These are phyloP conservation scores for Macropus fuliginosus DNA, from an alignment of 2,797 vertebrate species.

Conservation along the genomic window DNA sequence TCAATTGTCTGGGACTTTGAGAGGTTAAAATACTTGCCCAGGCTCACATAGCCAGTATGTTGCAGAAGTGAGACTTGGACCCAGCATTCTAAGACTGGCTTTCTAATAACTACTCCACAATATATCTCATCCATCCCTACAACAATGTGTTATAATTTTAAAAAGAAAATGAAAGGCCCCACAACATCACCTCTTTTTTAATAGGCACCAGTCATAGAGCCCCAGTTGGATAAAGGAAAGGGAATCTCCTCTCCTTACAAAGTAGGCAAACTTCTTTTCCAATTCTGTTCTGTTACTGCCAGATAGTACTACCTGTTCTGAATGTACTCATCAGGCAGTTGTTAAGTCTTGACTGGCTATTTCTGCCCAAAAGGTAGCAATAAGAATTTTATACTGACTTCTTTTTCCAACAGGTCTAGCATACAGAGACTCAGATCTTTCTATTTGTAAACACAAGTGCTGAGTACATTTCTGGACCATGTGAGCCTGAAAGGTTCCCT, in stretches of 20 bases:
- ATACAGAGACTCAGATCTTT: conserved; percentile 35
- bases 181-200: background rate
- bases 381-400: background rate
- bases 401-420: conserved; percentile 34
- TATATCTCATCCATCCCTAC: background rate
- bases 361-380: conserved; percentile 25
- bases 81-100: background rate
- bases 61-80: background rate
- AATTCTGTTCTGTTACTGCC: background rate
- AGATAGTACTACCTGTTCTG: background rate
- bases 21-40: background rate
- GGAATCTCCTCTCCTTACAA: conserved; percentile 32
- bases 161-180: background rate
- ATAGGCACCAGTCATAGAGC: background rate
- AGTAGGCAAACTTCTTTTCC: conserved; percentile 22
- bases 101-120: background rate
- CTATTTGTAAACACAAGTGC: conserved; percentile 55
- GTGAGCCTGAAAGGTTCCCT: conserved; percentile 60
- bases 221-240: background rate
- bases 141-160: background rate
- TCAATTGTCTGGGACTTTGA: background rate
- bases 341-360: background rate
- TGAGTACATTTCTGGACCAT: conserved; percentile 53
- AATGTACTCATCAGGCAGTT: background rate
- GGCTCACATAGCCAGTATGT: background rate